Evolutionary conservation across 2,888 invertebrate genomes (phyloP).

Genomic region (Ophion costatus): DNA sequence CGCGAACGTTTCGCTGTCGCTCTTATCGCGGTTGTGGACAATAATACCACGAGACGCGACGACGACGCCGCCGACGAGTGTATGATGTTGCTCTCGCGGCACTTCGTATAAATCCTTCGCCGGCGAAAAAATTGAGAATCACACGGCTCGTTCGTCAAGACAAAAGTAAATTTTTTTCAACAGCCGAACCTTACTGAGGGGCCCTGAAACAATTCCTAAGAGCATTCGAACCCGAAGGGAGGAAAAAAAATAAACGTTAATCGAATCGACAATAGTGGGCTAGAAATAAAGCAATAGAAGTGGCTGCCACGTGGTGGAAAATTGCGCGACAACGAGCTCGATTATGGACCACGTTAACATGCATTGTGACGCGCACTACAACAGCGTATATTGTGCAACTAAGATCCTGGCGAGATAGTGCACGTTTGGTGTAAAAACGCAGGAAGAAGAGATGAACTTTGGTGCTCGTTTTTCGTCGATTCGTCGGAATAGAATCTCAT

Average conservation of each 20-base stretch:
- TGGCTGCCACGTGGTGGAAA: slow-evolving; percentile 15
- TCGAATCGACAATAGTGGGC: not conserved
- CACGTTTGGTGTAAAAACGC: not conserved
- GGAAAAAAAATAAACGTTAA: no score
- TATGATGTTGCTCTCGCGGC: slow-evolving; percentile 43
- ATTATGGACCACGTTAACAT: slow-evolving; percentile 66
- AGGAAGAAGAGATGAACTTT: not conserved
- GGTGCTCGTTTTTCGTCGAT: not conserved
- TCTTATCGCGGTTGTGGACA: slow-evolving; percentile 41
- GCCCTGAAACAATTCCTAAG: not conserved
- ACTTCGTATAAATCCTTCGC: slow-evolving; percentile 13
- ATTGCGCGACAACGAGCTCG: not conserved
- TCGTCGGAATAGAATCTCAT: not conserved
- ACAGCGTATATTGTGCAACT: slow-evolving; percentile 71
- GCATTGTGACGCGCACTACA: slow-evolving; percentile 75
- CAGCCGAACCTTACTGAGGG: not conserved
- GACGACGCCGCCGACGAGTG: slow-evolving; percentile 27
- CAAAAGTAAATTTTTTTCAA: not conserved
- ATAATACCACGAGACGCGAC: slow-evolving; percentile 30
- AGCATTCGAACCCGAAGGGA: not conserved
- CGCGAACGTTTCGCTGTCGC: slow-evolving; percentile 36
- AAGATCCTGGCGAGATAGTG: slow-evolving; percentile 74
- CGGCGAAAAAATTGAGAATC: not conserved
- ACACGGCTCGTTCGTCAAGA: not conserved
- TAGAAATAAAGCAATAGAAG: not conserved